Evolutionary conservation across 2,797 vertebrate genomes (phyloP), one percentile per base, ranked within the genome.

Genomic region (Oryzias sinensis): DNA sequence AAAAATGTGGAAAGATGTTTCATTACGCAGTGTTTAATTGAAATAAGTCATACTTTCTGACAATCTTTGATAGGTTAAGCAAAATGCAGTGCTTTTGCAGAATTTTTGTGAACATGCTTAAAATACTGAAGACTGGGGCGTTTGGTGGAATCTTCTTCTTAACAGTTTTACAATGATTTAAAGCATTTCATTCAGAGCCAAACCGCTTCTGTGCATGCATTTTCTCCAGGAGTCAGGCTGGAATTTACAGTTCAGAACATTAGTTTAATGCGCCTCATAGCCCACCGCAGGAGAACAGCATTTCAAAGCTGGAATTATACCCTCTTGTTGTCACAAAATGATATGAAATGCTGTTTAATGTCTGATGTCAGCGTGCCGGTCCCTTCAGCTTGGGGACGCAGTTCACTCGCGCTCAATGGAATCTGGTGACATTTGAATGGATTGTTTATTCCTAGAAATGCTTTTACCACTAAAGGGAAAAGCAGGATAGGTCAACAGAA

Each of bases 381-480:
- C 65, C 72, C 62, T 48, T 22, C 9, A 27, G 73, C 72, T 76
- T 27, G 1, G 51, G 63, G 57, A 61, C 6, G 44, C 58, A 44
- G 72, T 55, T 76, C 58, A 58, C 15, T 27, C 43, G 70, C 70
- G 80, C 66, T 69, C 72, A 18, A 2, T 64, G 75, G 77, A 86
- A 67, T 80, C 77, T 61, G 65, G 72, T 86, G 86, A 84, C 85
- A 87, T 86, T 85, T 85, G 59, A 62, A 27, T 58, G 65, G 60
- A 73, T 80, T 84, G 84, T 88, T 81, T 81, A 72, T 82, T 59
- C 68, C 65, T 37, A 72, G 25, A 75, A 70, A 81, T 68, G 53
- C 44, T 7, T 60, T 79, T 62, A 53, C 49, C 60, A 56, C 56
- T 46, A 56, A 29, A 49, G 44, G 43, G 42, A 60, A 52, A 59